Evolutionary conservation across 2,797 vertebrate species (phyloP).

Genomic region (Crossoptilon crossoptilon): DNA sequence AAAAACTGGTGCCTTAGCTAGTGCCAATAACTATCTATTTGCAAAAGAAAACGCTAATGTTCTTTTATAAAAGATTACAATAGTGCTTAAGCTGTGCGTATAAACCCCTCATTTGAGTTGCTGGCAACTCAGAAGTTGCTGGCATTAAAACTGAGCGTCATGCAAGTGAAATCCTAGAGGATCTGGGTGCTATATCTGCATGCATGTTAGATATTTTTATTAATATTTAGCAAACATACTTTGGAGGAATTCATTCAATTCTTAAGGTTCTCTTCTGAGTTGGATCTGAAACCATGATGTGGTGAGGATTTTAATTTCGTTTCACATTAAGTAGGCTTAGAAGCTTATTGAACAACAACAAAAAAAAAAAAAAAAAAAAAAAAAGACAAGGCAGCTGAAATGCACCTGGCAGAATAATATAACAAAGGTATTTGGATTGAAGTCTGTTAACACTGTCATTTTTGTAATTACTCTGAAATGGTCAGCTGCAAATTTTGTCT

Average conservation of each 20-base stretch:
- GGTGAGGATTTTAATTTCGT: neutral
- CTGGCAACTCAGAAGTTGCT: neutral
- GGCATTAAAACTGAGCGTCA: neutral
- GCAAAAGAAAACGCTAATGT: neutral
- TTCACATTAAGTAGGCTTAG: constrained; percentile 16
- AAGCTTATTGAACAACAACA: neutral
- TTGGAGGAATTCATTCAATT: neutral
- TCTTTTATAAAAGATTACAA: neutral
- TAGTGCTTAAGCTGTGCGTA: constrained; percentile 9
- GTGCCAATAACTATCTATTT: neutral
- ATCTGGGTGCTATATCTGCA: neutral
- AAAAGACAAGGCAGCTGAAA: neutral
- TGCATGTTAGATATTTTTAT: neutral
- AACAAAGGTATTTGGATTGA: neutral
- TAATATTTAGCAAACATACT: neutral
- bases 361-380: neutral
- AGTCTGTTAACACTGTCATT: constrained; percentile 20
- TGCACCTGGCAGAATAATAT: neutral
- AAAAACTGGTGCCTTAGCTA: neutral
- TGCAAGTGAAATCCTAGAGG: neutral
- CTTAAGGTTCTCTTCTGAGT: neutral
- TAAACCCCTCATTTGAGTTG: neutral
- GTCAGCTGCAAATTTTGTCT: constrained; percentile 29
- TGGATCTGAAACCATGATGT: neutral
- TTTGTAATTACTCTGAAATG: neutral